Evolutionary conservation across 2,113 vertebrate species (phyloP).

Genomic region (Vanacampus margaritifer): DNA sequence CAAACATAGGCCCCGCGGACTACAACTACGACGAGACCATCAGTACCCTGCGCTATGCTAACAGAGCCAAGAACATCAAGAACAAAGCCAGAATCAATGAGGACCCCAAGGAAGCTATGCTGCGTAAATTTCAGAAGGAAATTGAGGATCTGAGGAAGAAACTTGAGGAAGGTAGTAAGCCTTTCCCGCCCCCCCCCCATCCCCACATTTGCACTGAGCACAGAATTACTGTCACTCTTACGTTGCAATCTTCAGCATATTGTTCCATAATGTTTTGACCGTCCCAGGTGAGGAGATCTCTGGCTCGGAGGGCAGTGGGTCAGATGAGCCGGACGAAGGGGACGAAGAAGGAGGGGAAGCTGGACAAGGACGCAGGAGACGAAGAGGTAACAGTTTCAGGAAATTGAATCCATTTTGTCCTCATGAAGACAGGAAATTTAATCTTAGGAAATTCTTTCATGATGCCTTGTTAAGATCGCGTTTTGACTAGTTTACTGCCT

Average conservation of each 20-base stretch:
- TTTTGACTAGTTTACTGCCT: background rate
- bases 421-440: background rate
- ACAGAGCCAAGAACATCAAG: conserved; percentile 98
- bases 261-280: background rate
- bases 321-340: conserved; percentile 90
- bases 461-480: background rate
- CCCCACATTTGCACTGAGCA: background rate
- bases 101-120: conserved; percentile 94
- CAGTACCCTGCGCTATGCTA: conserved; percentile 96
- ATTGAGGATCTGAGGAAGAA: conserved; percentile 98
- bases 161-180: conserved; percentile 86
- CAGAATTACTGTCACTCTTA: background rate
- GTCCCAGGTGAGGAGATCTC: conserved; percentile 91
- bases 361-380: conserved; percentile 84
- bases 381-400: conserved; percentile 73
- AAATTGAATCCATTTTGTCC: background rate
- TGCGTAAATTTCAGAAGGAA: conserved; percentile 97
- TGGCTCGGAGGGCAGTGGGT: conserved; percentile 89
- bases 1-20: conserved; percentile 97
- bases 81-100: conserved; percentile 99
- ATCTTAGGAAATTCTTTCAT: background rate
- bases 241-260: background rate
- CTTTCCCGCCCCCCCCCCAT: background rate
- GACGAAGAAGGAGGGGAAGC: conserved; percentile 83
- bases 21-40: conserved; percentile 99